Percentiles rank a stretch among this genome's conserved stretches.
These are phyloP conservation scores for Atherinosoma microstoma DNA, from an alignment of 2,797 vertebrate genomes.

Conservation along the genomic window DNA sequence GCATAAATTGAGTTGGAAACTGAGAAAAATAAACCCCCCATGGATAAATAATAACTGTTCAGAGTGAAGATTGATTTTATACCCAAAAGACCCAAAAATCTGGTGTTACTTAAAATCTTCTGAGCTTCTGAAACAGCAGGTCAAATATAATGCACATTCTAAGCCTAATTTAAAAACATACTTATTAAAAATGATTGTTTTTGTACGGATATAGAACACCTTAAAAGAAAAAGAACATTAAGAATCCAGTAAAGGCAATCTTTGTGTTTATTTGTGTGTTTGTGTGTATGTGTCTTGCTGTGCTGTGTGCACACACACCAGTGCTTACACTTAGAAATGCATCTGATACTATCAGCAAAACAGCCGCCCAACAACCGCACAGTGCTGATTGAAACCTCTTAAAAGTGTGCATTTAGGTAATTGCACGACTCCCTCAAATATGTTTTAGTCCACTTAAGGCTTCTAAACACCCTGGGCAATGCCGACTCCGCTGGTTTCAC, in stretches of 20 bases:
- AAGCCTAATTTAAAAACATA: neutral
- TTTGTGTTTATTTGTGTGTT: constrained; percentile 29
- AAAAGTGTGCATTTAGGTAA: constrained; percentile 83
- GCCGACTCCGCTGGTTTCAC: constrained; percentile 74
- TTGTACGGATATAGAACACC: neutral
- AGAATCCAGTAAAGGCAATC: constrained; percentile 4
- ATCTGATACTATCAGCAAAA: constrained; percentile 80
- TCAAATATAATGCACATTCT: neutral
- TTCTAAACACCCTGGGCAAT: constrained; percentile 65
- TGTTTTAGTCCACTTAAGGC: constrained; percentile 77
- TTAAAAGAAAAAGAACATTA: neutral
- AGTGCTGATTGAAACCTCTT: constrained; percentile 78
- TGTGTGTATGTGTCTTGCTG: constrained; percentile 22
- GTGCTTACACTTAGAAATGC: constrained; percentile 73
- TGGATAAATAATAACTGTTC: neutral
- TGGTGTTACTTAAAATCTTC: neutral
- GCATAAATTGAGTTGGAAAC: neutral
- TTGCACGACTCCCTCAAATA: constrained; percentile 77
- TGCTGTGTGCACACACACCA: constrained; percentile 45
- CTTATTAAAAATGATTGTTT: neutral
- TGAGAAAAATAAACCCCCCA: neutral
- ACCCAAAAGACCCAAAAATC: neutral
- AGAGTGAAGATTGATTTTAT: neutral
- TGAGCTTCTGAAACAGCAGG: constrained; percentile 4
- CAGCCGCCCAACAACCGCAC: constrained; percentile 60